A percentile compares a stretch with the other conserved stretches of the same genome.
Conservation (phyloP, 2,113 vertebrate genomes). For the Stegostoma tigrinum region DNA sequence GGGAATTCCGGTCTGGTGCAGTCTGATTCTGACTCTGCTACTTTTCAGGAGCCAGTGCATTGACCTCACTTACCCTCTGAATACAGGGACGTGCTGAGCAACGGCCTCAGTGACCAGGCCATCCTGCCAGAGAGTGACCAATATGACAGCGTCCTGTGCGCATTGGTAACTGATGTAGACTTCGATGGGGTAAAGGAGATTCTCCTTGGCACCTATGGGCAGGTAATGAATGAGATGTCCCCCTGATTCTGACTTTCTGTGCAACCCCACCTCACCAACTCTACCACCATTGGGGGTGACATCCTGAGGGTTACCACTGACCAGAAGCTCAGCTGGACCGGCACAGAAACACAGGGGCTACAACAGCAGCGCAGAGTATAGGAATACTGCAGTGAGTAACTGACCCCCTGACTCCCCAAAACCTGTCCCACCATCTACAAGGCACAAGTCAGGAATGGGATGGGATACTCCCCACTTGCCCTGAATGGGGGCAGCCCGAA, state of each 20-base stretch:
- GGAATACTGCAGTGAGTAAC: too few species aligned
- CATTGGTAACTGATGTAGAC: constrained; percentile 73
- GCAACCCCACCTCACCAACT: background rate
- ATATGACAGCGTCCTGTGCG: constrained; percentile 74
- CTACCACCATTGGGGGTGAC: background rate
- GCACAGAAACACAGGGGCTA: too few species aligned
- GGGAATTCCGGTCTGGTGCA: too few species aligned
- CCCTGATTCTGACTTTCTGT: background rate
- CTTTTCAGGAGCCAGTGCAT: background rate
- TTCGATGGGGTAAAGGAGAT: constrained; percentile 70
- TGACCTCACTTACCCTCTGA: background rate
- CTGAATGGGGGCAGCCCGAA: too few species aligned
- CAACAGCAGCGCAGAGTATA: too few species aligned
- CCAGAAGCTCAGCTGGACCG: too few species aligned
- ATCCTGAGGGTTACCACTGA: too few species aligned
- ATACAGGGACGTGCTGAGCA: constrained; percentile 66
- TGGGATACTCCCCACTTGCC: too few species aligned
- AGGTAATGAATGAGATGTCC: constrained; percentile 47
- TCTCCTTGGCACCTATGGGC: constrained; percentile 68
- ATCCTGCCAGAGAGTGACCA: constrained; percentile 70
- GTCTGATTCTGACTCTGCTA: background rate
- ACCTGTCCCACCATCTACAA: too few species aligned
- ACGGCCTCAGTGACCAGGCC: constrained; percentile 59
- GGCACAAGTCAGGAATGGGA: too few species aligned
- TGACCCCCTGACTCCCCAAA: too few species aligned